Evolutionary conservation across 2,888 invertebrate species (phyloP).

Genomic region (Unio pictorum): DNA sequence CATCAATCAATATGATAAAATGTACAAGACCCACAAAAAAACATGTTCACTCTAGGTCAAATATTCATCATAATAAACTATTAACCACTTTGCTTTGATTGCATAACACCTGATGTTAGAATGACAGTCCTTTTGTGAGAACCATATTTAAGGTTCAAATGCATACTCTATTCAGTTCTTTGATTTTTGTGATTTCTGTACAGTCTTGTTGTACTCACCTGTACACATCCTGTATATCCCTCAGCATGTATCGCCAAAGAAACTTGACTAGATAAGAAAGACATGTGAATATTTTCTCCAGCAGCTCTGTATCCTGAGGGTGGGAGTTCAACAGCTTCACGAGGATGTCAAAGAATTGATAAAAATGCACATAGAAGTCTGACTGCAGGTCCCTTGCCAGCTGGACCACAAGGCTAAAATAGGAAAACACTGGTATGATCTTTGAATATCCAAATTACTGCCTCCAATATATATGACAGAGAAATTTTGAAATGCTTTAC

Average conservation of each 20-base stretch:
- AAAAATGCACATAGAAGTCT: constrained; percentile 91
- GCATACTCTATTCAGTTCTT: background rate
- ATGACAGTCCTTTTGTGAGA: too few species aligned
- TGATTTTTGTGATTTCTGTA: background rate
- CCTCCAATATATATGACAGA: too few species aligned
- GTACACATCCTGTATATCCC: constrained; percentile 83
- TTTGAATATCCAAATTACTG: background rate
- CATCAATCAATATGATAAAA: too few species aligned
- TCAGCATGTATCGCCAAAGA: constrained; percentile 86
- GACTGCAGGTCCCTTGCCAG: constrained; percentile 88
- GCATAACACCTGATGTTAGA: too few species aligned
- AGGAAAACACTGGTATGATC: background rate
- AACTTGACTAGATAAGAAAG: constrained; percentile 93
- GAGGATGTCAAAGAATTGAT: constrained; percentile 81
- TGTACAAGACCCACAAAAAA: too few species aligned
- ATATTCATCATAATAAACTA: too few species aligned
- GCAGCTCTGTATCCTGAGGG: constrained; percentile 83
- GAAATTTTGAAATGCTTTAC: background rate
- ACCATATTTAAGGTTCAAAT: too few species aligned
- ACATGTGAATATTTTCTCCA: constrained; percentile 89
- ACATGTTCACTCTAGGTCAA: too few species aligned
- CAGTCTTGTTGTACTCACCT: constrained; percentile 59
- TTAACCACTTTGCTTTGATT: too few species aligned
- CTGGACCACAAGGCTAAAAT: constrained; percentile 83
- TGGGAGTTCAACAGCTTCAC: constrained; percentile 80